phyloP scores from a whole-genome alignment of 2,888 invertebrate genomes.

The Agrilus cyanescens region DNA sequence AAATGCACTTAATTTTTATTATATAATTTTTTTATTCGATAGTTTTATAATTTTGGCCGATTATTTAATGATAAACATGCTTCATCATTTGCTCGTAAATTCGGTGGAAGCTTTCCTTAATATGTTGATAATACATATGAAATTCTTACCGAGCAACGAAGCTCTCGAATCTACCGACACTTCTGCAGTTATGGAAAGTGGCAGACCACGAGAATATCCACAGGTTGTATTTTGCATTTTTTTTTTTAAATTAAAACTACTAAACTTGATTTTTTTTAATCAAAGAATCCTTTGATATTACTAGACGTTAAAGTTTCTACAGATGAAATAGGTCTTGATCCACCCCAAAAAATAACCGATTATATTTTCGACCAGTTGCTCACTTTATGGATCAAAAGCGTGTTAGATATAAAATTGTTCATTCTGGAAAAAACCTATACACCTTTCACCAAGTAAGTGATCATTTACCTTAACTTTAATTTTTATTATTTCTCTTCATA shows the following conservation, averaged over 20 bases:
- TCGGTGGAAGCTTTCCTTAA: slow-evolving; percentile 48
- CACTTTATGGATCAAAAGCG: slow-evolving; percentile 53
- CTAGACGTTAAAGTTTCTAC: slow-evolving; percentile 41
- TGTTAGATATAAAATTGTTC: slow-evolving; percentile 56
- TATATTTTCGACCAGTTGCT: slow-evolving; percentile 49
- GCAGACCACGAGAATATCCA: slow-evolving; percentile 34
- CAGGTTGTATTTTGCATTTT: slow-evolving; percentile 19
- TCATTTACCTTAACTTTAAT: background rate
- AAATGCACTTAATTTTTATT: background rate
- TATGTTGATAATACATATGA: slow-evolving; percentile 43
- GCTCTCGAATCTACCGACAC: slow-evolving; percentile 33
- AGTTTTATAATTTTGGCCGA: slow-evolving; percentile 63
- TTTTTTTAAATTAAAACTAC: no score
- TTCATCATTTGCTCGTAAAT: slow-evolving; percentile 50
- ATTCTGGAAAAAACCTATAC: slow-evolving; percentile 57
- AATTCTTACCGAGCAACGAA: slow-evolving; percentile 39
- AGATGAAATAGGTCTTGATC: slow-evolving; percentile 40
- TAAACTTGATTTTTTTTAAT: no score
- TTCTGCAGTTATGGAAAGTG: slow-evolving; percentile 40
- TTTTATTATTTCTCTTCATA: background rate
- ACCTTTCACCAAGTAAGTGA: slow-evolving; percentile 56
- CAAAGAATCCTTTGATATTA: slow-evolving; percentile 41
- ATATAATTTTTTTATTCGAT: slow-evolving; percentile 16
- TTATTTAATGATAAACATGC: slow-evolving; percentile 57
- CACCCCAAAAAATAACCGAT: slow-evolving; percentile 47